Evolutionary conservation across 2,888 invertebrate genomes (phyloP).

Genomic region (Acrocyrtus sp.): DNA sequence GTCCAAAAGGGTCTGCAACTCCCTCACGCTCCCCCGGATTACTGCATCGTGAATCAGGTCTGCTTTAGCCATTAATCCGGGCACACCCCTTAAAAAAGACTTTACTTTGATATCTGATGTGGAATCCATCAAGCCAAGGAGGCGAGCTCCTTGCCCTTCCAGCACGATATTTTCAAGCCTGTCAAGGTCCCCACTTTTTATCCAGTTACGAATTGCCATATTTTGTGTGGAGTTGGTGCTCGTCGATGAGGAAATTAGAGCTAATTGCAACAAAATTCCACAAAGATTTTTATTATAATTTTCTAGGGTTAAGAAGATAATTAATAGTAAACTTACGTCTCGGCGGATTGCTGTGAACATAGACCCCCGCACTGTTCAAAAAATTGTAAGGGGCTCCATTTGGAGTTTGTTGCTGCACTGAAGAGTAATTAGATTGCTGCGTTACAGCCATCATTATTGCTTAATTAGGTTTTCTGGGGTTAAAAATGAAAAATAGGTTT

Average conservation of each 20-base stretch:
- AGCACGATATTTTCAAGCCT: slow-evolving; percentile 75
- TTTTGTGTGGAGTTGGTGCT: slow-evolving; percentile 6
- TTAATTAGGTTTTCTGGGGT: too few species aligned
- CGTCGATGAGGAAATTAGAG: slow-evolving; percentile 6
- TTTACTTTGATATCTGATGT: slow-evolving; percentile 73
- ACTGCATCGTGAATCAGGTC: slow-evolving; percentile 78
- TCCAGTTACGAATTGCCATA: slow-evolving; percentile 69
- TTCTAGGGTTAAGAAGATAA: too few species aligned
- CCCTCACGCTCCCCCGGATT: slow-evolving; percentile 67
- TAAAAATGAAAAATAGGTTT: too few species aligned
- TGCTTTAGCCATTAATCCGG: slow-evolving; percentile 78
- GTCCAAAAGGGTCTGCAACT: slow-evolving; percentile 67
- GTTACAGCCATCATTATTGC: slow-evolving; percentile 24
- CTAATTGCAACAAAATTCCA: background rate
- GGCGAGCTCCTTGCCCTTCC: slow-evolving; percentile 75
- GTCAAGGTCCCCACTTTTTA: slow-evolving; percentile 74
- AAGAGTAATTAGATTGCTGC: slow-evolving; percentile 9
- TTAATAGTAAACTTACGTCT: slow-evolving; percentile 69
- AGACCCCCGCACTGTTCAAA: slow-evolving; percentile 68
- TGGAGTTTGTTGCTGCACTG: background rate
- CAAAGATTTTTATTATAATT: background rate
- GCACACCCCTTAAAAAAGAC: slow-evolving; percentile 66
- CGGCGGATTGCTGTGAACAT: slow-evolving; percentile 74
- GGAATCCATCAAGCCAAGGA: slow-evolving; percentile 72
- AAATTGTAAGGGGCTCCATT: background rate